Evolutionary conservation across 2,888 invertebrate species (phyloP), one percentile per base, ranked within the genome.

Genomic region (Lepidonotus clava): DNA sequence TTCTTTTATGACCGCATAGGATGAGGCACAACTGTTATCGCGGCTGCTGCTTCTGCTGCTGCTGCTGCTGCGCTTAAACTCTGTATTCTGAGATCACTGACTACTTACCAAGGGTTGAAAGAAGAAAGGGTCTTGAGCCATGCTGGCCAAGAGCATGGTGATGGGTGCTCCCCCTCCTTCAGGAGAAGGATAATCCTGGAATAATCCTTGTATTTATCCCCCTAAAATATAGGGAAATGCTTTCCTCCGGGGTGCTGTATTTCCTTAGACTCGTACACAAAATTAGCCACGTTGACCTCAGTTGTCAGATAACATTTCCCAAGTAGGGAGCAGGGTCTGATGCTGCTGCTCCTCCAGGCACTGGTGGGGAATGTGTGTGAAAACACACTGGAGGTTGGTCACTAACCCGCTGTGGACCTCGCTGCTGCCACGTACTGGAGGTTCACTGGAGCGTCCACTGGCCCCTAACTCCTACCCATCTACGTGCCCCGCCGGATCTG

Each of bases 111-210:
- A 5, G 24, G 80, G 46, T 28, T 80, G 51, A 32, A 46, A 80
- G 80, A 80, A 80, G 80, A 80, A 80, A 24, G 80, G 46, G 46
- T 80, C 80, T 14, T 46, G 28, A n/a, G 80, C 80, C 80, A 80
- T 80, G 46, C 80, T 80, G 80, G 80, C 80, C 80, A 80, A 28
- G 21, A 80, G 80, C 80, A 80, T 80, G 80, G 24, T 80, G 80
- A 40, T 21, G 61, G 71, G 14, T 38, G 36, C 71, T 71, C 36
- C 38, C 38, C 18, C 36, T 34, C 36, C 21, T 38, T 38, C 36
- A 18, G 71, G 18, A 71, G 71, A 71, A n/a, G n/a, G n/a, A n/a
- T n/a, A n/a, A n/a, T n/a, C n/a, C n/a, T n/a, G n/a, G n/a, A n/a
- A n/a, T n/a, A n/a, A n/a, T n/a, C n/a, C n/a, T n/a, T n/a, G n/a